Evolutionary conservation across 1,140 invertebrate species (phyloP), one percentile per base, ranked within the genome.

Genomic region (Drosophila paulistorum): DNA sequence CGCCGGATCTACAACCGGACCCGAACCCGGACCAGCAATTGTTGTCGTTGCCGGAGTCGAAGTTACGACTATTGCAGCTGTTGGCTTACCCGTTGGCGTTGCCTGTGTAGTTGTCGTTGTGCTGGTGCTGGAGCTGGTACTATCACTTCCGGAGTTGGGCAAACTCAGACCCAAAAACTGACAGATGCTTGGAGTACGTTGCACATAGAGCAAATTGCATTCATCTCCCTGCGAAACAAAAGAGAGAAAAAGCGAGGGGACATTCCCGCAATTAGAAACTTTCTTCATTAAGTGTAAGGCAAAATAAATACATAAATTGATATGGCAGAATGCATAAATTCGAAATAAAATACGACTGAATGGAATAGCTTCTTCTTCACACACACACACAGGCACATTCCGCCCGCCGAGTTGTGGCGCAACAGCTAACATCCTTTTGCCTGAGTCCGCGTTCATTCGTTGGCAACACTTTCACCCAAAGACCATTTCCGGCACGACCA

Each of bases 301-400:
- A 83, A 87, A 86, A 86, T 83, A 76, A 80, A 80, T 83, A 86
- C 87, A 77, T 86, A 86, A 86, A 86, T 87, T 86, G 83, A 86
- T 86, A 86, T 71, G 59, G 65, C 3, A 59, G 48, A 79, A 78
- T 77, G 73, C 77, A 86, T 86, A 86, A 86, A 86, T 86, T 78
- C 30, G 65, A 68, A 68, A 61, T 51, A 66, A 77, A 71, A 72
- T 68, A 74, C 61, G 39, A 60, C 57, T 60, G 59, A 26, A 61
- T 41, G 35, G n/a, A 9, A 41, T 26, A 26, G 23, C 23, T 26
- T 26, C 23, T 26, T 26, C 23, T 2, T 23, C 20, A 23, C 2
- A 26, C 23, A 26, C 17, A 23, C 39, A 26, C 10, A 42, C 60
- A 48, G 6, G 6, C 30, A 30, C 6, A 6, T 6, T 57, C 62